Conservation (phyloP, 1,140 invertebrate species). For the Aphaenogaster ashmeadi region DNA sequence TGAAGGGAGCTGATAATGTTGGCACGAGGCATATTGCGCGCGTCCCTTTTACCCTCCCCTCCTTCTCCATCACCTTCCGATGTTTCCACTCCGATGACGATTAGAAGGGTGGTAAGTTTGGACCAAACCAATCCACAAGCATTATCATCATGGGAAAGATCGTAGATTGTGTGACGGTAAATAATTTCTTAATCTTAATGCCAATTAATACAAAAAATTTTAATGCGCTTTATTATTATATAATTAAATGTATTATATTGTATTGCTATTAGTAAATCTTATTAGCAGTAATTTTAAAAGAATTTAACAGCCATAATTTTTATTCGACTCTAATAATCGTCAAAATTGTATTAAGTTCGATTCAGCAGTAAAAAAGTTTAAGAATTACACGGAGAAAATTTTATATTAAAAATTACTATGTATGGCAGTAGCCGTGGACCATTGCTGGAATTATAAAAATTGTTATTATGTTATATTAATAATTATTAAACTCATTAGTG, state of each 20-base stretch:
- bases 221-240: background rate
- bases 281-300: background rate
- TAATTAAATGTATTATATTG: background rate
- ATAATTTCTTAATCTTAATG: slow-evolving; percentile 47
- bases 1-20: slow-evolving; percentile 78
- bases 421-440: too few species aligned
- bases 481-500: too few species aligned
- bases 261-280: background rate
- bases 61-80: slow-evolving; percentile 36
- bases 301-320: background rate
- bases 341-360: background rate
- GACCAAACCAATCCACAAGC: slow-evolving; percentile 68
- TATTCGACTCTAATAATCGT: background rate
- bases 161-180: slow-evolving; percentile 42
- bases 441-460: too few species aligned
- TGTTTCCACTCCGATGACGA: slow-evolving; percentile 74
- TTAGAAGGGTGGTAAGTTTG: slow-evolving; percentile 70
- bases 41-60: slow-evolving; percentile 23
- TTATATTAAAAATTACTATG: too few species aligned
- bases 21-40: slow-evolving; percentile 84
- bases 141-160: slow-evolving; percentile 75
- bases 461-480: too few species aligned
- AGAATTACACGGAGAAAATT: background rate
- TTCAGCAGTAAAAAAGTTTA: background rate
- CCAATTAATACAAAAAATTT: background rate